Evolutionary conservation across 1,140 invertebrate species (phyloP).

Genomic region (Drosophila kohkoa): DNA sequence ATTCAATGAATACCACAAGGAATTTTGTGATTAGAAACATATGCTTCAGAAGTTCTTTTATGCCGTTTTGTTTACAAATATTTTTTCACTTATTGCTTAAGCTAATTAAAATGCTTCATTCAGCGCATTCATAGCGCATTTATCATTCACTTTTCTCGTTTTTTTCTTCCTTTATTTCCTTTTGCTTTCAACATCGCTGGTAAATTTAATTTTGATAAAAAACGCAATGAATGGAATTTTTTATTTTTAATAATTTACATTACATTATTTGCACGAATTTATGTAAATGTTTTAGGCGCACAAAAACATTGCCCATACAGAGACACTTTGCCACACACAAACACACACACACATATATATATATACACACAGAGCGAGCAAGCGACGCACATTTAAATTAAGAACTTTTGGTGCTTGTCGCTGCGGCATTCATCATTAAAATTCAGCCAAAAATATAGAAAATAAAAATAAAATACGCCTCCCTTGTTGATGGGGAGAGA

Average conservation of each 20-base stretch:
- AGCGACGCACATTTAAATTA: slow-evolving; percentile 31
- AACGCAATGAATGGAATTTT: slow-evolving; percentile 32
- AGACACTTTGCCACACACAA: slow-evolving; percentile 3
- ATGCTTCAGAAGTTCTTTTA: neutral
- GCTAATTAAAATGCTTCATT: slow-evolving; percentile 5
- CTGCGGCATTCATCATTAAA: slow-evolving; percentile 66
- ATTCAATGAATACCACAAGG: too few relatives aligned
- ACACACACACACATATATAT: slow-evolving; percentile 4
- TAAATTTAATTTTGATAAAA: slow-evolving; percentile 48
- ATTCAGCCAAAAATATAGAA: slow-evolving; percentile 52
- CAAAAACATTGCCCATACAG: slow-evolving; percentile 9
- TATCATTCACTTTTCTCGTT: neutral
- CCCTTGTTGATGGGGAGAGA: slow-evolving; percentile 3
- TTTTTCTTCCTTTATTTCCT: neutral
- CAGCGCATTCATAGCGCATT: neutral
- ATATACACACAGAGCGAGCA: slow-evolving; percentile 6
- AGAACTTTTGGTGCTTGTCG: slow-evolving; percentile 49
- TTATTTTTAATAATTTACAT: slow-evolving; percentile 59
- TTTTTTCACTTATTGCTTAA: neutral
- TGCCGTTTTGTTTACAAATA: neutral
- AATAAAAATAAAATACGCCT: slow-evolving; percentile 45
- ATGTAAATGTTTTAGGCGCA: slow-evolving; percentile 54
- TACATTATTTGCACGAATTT: slow-evolving; percentile 63
- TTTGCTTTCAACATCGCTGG: slow-evolving; percentile 48
- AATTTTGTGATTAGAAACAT: neutral